phyloP scores from a whole-genome alignment of 2,113 vertebrate species.

The Gymnocephalus cernua region DNA sequence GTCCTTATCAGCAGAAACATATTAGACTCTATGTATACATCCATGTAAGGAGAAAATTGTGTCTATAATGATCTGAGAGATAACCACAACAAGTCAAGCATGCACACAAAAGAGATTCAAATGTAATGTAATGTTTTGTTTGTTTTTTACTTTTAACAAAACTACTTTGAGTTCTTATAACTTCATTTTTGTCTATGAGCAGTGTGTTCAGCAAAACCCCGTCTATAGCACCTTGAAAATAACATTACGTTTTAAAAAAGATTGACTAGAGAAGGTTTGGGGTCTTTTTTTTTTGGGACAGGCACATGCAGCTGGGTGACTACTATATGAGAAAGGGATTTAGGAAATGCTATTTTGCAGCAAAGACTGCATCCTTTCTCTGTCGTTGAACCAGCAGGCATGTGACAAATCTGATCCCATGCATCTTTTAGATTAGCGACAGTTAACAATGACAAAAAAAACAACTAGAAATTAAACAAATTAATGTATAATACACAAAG shows the following conservation, averaged over 20 bases:
- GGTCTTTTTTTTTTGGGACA: slow-evolving; percentile 78
- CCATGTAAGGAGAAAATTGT: slow-evolving; percentile 46
- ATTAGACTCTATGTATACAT: slow-evolving; percentile 11
- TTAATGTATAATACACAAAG: slow-evolving; percentile 91
- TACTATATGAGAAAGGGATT: slow-evolving; percentile 87
- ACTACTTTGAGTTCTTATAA: slow-evolving; percentile 34
- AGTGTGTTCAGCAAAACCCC: slow-evolving; percentile 66
- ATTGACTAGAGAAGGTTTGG: slow-evolving; percentile 77
- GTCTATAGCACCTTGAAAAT: slow-evolving; percentile 75
- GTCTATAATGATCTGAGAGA: slow-evolving; percentile 37
- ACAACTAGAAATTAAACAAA: slow-evolving; percentile 89
- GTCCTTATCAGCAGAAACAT: slow-evolving; percentile 34
- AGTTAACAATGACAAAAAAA: slow-evolving; percentile 87
- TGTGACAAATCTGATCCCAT: slow-evolving; percentile 98
- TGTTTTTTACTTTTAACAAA: slow-evolving; percentile 49
- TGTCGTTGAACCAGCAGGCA: slow-evolving; percentile 92
- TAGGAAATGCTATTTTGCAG: slow-evolving; percentile 84
- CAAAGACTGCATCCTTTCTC: slow-evolving; percentile 77
- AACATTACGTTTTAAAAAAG: slow-evolving; percentile 51
- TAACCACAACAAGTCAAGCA: slow-evolving; percentile 64
- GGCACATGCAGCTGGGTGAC: slow-evolving; percentile 90
- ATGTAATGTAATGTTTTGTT: not conserved
- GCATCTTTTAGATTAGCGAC: slow-evolving; percentile 97
- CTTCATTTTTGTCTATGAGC: slow-evolving; percentile 45
- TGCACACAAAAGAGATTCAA: slow-evolving; percentile 67